These are phyloP conservation scores for Gymnoscopelus braueri DNA, from an alignment of 2,797 vertebrate species.

Conservation along the genomic window DNA sequence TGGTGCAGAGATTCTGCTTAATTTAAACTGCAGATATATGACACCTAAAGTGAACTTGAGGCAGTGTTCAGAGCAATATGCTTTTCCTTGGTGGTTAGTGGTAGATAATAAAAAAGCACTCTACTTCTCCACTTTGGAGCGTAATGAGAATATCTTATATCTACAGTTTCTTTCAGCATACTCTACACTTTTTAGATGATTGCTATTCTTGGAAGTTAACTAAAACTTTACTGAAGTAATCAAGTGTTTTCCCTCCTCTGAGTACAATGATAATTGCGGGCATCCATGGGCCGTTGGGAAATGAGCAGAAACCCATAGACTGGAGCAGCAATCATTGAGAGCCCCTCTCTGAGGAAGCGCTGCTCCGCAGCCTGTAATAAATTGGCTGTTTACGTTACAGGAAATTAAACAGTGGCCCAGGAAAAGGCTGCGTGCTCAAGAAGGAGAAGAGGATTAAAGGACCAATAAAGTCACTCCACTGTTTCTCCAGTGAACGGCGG, in stretches of 20 bases:
- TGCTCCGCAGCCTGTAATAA: constrained; percentile 72
- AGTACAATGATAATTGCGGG: constrained; percentile 39
- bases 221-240: constrained; percentile 47
- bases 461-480: constrained; percentile 62
- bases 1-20: constrained; percentile 5
- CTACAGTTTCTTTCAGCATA: neutral
- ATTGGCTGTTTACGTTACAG: constrained; percentile 78
- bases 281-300: constrained; percentile 54
- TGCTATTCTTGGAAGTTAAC: constrained; percentile 45
- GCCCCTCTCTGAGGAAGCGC: constrained; percentile 60
- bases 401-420: constrained; percentile 77
- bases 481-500: constrained; percentile 48
- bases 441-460: constrained; percentile 65
- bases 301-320: constrained; percentile 50
- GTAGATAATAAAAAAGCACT: constrained; percentile 6
- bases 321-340: constrained; percentile 47
- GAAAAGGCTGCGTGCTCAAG: constrained; percentile 64
- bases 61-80: constrained; percentile 16
- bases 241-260: constrained; percentile 22
- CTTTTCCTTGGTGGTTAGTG: constrained; percentile 1
- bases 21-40: constrained; percentile 9
- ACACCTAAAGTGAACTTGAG: constrained; percentile 1
- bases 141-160: neutral
- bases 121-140: constrained; percentile 1
- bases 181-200: constrained; percentile 40